A percentile compares a stretch with the other conserved stretches of the same genome.
Evolutionary conservation across 2,113 vertebrate species (phyloP).

Genomic region (Gila orcuttii): DNA sequence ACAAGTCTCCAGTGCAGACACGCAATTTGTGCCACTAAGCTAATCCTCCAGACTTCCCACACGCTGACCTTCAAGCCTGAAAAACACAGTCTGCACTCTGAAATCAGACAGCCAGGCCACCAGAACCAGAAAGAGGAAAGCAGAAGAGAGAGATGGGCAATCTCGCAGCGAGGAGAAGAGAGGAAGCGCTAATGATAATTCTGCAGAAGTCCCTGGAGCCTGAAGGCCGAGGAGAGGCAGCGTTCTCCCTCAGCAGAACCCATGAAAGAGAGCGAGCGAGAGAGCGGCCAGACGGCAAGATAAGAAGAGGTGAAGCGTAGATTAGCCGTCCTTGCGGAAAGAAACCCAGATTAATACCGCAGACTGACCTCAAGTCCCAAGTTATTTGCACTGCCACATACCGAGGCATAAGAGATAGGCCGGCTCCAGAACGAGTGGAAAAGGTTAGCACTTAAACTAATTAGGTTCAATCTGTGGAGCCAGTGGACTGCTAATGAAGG

Average conservation of each 20-base stretch:
- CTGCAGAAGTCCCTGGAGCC: slow-evolving; percentile 15
- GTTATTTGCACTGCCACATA: background rate
- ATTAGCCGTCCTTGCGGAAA: slow-evolving; percentile 25
- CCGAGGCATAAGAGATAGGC: background rate
- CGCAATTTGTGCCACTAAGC: background rate
- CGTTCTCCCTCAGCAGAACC: slow-evolving; percentile 2
- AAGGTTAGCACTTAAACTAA: slow-evolving; percentile 30
- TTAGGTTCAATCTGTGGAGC: slow-evolving; percentile 20
- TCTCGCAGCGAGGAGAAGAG: background rate
- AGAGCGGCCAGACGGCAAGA: slow-evolving; percentile 30
- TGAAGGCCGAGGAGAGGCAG: slow-evolving; percentile 6
- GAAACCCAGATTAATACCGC: background rate
- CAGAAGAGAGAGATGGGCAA: background rate
- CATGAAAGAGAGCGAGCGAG: slow-evolving; percentile 6
- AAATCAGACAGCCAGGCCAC: background rate
- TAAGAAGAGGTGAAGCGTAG: slow-evolving; percentile 43
- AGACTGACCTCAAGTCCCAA: slow-evolving; percentile 5
- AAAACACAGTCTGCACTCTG: background rate
- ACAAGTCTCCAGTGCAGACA: slow-evolving; percentile 9
- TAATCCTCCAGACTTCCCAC: slow-evolving; percentile 18
- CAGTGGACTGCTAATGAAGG: slow-evolving; percentile 21
- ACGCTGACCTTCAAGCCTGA: slow-evolving; percentile 23
- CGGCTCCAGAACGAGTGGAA: background rate
- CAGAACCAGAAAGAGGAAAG: slow-evolving; percentile 2
- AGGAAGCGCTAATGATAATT: slow-evolving; percentile 28